Evolutionary conservation across 2,113 vertebrate species (phyloP), one percentile per base, ranked within the genome.

Genomic region (Psittacula cyanocephala): DNA sequence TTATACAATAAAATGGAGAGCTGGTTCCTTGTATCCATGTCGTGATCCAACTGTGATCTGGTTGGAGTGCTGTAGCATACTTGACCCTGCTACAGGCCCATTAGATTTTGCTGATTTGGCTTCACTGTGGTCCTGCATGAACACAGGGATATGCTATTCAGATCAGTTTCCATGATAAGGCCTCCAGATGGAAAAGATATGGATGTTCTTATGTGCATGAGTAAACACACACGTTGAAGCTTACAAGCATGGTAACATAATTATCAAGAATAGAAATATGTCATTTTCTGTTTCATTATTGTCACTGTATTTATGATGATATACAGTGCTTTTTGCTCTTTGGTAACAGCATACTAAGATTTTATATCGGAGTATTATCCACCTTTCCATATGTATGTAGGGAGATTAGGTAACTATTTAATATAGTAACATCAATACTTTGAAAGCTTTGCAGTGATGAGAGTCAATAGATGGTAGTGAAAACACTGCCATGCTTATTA

Each of bases 1-100:
- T 88, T 22, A 24, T 52, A 6, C 0, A 2, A 11, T 86, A 52
- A 83, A 64, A 47, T 11, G 5, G 35, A 84, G 37, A 68, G 44
- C 29, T 11, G 16, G 3, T 69, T 90, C 43, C n/a, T 79, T 22
- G 86, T 22, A 13, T 4, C 63, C 0, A 0, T 62, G 28, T 64
- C 1, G 0, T 1, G 3, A 14, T 63, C 35, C 2, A 7, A 63
- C n/a, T 37, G 57, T 0, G 0, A 11, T 43, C 44, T 90, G 24
- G 7, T 50, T 67, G 69, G 39, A 86, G 28, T 1, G 0, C 6
- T 74, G 35, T 64, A 47, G 44, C 19, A 33, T 31, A 18, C 50
- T 44, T 65, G 28, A 24, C n/a, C 87, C 22, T 75, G 24, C 39
- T 65, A 7, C 37, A 50, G 31, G 10, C 41, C 23, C 1, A 0